Conservation (phyloP, 37 sponge, comb jelly and placozoan species). For the Corticium candelabrum region DNA sequence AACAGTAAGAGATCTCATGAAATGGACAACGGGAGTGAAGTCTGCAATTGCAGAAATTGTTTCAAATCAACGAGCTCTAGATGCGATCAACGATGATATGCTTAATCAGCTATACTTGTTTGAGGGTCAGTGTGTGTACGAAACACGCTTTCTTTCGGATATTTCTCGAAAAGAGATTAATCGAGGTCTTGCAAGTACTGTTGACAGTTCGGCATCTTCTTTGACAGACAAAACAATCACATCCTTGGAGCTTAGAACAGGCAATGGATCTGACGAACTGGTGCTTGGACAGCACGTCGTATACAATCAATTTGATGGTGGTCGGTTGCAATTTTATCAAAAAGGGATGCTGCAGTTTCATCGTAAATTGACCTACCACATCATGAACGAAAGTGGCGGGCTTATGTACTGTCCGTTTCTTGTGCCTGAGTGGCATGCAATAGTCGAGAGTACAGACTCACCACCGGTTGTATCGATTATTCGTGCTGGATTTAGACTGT, state of each 20-base stretch:
- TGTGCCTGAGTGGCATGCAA: not conserved
- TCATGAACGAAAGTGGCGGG: no score
- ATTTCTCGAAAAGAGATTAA: not conserved
- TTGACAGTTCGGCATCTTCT: no score
- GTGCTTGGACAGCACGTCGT: no score
- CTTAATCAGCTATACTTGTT: not conserved
- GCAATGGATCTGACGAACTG: no score
- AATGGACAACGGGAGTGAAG: not conserved
- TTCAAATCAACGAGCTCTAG: not conserved
- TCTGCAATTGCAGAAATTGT: not conserved
- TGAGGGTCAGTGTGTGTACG: not conserved
- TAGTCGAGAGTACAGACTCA: not conserved
- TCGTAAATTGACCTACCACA: not conserved
- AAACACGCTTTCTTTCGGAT: not conserved
- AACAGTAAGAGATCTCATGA: not conserved
- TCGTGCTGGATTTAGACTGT: not conserved
- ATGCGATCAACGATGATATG: not conserved
- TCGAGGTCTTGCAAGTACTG: not conserved
- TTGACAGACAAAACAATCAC: no score
- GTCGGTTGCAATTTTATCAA: no score
- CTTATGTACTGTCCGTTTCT: not conserved
- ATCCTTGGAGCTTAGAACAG: no score
- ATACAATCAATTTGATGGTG: no score
- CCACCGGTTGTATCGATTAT: no score
- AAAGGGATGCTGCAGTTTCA: not conserved